Percentiles rank a stretch among this genome's conserved stretches.
Evolutionary conservation across 1,140 invertebrate genomes (phyloP).

Genomic region (Condylostylus longicornis): DNA sequence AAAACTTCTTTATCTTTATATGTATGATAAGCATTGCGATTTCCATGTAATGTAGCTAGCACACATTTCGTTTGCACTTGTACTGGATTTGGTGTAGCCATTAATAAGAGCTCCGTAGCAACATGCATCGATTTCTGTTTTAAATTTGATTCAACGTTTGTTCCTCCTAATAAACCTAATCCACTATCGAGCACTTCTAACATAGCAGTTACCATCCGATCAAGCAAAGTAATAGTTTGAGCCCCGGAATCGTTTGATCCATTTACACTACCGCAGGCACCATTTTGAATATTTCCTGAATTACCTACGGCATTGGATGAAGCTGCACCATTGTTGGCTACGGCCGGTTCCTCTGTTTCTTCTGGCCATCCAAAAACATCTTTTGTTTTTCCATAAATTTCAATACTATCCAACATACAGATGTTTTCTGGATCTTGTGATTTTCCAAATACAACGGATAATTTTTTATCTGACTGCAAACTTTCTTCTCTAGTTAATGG

Average conservation of each 20-base stretch:
- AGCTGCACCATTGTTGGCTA: constrained; percentile 24
- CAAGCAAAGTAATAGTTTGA: constrained; percentile 22
- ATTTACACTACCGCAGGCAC: background rate
- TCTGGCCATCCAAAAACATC: constrained; percentile 95
- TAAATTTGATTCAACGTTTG: constrained; percentile 31
- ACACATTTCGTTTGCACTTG: constrained; percentile 65
- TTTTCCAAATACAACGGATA: constrained; percentile 77
- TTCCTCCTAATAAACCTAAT: constrained; percentile 33
- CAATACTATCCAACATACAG: constrained; percentile 85
- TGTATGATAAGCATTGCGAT: constrained; percentile 58
- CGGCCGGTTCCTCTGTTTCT: constrained; percentile 74
- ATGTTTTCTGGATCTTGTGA: constrained; percentile 78
- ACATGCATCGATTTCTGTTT: constrained; percentile 51
- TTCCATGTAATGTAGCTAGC: constrained; percentile 61
- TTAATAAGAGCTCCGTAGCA: constrained; percentile 61
- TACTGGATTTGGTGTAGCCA: constrained; percentile 64
- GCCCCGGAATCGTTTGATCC: background rate
- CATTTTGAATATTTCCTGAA: background rate
- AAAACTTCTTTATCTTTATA: constrained; percentile 80
- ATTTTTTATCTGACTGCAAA: constrained; percentile 80
- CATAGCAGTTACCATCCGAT: constrained; percentile 51
- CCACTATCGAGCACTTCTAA: constrained; percentile 61
- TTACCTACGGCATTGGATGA: background rate
- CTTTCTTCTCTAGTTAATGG: constrained; percentile 90
- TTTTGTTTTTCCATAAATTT: constrained; percentile 86